phyloP scores from a whole-genome alignment of 1,140 invertebrate genomes.

The Phymorhynchus buccinoides region DNA sequence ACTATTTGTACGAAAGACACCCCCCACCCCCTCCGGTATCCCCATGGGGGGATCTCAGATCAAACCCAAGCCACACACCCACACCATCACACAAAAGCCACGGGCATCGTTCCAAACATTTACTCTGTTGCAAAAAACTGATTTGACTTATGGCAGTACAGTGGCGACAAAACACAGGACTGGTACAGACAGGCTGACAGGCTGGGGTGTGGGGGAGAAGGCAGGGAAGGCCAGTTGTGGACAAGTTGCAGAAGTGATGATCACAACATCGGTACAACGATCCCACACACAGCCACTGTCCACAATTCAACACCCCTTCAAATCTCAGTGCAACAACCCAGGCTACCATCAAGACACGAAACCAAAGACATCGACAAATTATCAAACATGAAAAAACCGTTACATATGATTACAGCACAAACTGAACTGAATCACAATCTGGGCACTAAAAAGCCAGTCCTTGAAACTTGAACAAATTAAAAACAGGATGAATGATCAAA shows the following conservation, averaged over 20 bases:
- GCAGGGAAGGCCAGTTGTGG: neutral
- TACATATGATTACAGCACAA: neutral
- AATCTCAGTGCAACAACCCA: neutral
- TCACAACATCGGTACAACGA: conserved; percentile 15
- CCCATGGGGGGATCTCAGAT: too few relatives aligned
- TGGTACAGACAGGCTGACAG: neutral
- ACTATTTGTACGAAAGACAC: too few relatives aligned
- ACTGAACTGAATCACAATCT: neutral
- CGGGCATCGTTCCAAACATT: conserved; percentile 5
- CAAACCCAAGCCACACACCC: neutral
- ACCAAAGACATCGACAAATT: neutral
- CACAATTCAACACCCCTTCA: neutral
- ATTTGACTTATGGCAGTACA: conserved; percentile 25
- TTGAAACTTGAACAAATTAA: neutral
- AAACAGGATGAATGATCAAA: too few relatives aligned
- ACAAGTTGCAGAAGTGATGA: conserved; percentile 8
- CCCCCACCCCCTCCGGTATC: too few relatives aligned
- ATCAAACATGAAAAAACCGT: neutral
- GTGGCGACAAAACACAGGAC: conserved; percentile 12
- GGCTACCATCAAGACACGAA: neutral
- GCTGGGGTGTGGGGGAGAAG: neutral
- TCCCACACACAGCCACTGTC: neutral
- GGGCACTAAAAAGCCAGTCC: neutral
- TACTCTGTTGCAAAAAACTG: conserved; percentile 18
- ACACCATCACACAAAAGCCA: neutral